Conservation (phyloP, 2,888 invertebrate genomes). For the Physocephala rufipes region DNA sequence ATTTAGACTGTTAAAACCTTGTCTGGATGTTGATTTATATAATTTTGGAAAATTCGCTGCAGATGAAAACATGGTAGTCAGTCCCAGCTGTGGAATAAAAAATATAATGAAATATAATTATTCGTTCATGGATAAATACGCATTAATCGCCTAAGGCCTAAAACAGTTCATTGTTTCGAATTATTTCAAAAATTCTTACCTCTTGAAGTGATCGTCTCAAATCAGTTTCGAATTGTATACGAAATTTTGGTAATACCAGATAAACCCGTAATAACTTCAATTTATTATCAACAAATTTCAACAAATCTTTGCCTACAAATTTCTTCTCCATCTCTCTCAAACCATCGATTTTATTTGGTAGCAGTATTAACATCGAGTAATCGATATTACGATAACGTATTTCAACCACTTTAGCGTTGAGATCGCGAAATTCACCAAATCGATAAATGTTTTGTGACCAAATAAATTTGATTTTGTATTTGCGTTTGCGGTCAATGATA, state of each 20-base stretch:
- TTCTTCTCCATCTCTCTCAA: conserved; percentile 72
- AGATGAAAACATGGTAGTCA: conserved; percentile 1
- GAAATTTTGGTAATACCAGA: conserved; percentile 83
- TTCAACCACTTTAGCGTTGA: conserved; percentile 72
- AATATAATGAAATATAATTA: neutral
- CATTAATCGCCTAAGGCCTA: no score
- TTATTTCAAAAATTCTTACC: conserved; percentile 65
- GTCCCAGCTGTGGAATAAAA: neutral
- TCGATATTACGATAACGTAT: conserved; percentile 77
- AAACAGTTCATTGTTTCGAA: no score
- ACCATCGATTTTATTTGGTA: conserved; percentile 77
- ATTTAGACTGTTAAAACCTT: neutral
- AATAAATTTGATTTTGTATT: conserved; percentile 59
- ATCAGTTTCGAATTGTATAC: conserved; percentile 76
- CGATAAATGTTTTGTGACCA: conserved; percentile 58
- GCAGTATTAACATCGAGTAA: conserved; percentile 77
- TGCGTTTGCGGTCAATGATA: conserved; percentile 50
- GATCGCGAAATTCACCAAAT: conserved; percentile 66
- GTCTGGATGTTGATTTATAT: neutral
- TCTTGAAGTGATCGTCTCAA: conserved; percentile 71
- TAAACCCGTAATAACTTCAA: conserved; percentile 70
- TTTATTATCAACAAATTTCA: conserved; percentile 66
- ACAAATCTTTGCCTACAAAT: conserved; percentile 70
- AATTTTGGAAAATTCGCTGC: neutral
- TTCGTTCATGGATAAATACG: no score